phyloP scores from a whole-genome alignment of 2,113 vertebrate genomes.

The Mustela lutreola region DNA sequence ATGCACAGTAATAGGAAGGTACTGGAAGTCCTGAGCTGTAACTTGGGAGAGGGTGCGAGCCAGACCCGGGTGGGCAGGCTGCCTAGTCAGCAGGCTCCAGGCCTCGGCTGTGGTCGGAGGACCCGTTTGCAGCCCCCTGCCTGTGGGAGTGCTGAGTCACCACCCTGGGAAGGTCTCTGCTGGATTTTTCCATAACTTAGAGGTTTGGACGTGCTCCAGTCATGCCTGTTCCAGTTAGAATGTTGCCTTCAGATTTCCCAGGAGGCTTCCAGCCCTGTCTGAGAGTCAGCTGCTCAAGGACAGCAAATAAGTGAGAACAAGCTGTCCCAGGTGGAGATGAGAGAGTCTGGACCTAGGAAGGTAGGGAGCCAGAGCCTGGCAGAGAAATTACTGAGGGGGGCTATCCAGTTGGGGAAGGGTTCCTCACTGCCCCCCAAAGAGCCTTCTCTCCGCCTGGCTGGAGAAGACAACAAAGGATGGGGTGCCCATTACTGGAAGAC shows the following conservation, averaged over 20 bases:
- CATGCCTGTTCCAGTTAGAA: slow-evolving; percentile 32
- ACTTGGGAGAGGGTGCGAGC: not conserved
- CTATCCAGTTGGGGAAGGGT: not conserved
- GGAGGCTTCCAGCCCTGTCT: not conserved
- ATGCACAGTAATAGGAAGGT: not conserved
- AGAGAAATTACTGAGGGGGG: not conserved
- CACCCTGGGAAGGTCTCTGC: slow-evolving; percentile 1
- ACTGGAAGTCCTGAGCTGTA: not conserved
- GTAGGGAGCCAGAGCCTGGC: not conserved
- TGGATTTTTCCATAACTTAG: slow-evolving; percentile 74
- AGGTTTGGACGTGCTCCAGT: slow-evolving; percentile 62
- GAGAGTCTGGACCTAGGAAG: not conserved
- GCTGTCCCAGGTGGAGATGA: not conserved
- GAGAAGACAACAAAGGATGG: not conserved
- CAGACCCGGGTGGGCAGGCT: not conserved
- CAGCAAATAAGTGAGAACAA: not conserved
- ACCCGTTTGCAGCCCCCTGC: not conserved
- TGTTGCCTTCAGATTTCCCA: slow-evolving; percentile 32
- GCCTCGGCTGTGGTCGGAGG: not conserved
- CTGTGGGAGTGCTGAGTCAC: slow-evolving; percentile 64
- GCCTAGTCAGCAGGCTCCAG: not conserved
- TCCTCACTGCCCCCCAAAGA: not conserved
- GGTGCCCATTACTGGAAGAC: not conserved
- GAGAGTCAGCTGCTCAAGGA: slow-evolving; percentile 11
- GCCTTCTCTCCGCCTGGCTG: not conserved